phyloP scores from a whole-genome alignment of 1,140 invertebrate genomes.

The Drosophila dunni region DNA sequence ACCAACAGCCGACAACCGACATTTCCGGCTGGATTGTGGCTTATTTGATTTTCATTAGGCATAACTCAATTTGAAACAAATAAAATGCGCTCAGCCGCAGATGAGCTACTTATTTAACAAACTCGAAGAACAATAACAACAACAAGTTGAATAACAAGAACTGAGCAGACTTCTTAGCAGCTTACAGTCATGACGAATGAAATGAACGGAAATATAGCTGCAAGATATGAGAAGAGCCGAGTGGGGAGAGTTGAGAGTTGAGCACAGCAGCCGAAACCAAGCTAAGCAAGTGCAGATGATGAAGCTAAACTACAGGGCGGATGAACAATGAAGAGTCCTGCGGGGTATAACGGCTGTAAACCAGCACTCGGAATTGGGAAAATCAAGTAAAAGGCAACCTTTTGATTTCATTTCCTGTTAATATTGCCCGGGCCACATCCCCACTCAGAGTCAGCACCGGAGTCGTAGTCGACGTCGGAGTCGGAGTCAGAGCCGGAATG shows the following conservation, averaged over 20 bases:
- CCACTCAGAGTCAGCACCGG: not conserved
- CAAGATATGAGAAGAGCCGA: not conserved
- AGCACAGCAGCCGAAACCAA: slow-evolving; percentile 21
- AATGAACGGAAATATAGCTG: slow-evolving; percentile 70
- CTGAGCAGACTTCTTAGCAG: slow-evolving; percentile 34
- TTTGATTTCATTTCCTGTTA: slow-evolving; percentile 83
- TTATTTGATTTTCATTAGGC: slow-evolving; percentile 84
- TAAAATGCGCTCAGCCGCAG: slow-evolving; percentile 80
- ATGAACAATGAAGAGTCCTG: slow-evolving; percentile 59
- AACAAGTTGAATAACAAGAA: not conserved
- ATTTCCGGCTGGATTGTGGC: slow-evolving; percentile 80
- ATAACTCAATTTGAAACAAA: slow-evolving; percentile 83
- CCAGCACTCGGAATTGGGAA: slow-evolving; percentile 65
- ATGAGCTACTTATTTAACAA: slow-evolving; percentile 78
- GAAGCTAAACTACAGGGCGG: slow-evolving; percentile 74
- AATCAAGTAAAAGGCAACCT: slow-evolving; percentile 81
- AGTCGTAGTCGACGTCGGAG: not conserved
- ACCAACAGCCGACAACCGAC: slow-evolving; percentile 37
- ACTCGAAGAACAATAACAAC: slow-evolving; percentile 32
- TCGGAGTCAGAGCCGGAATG: slow-evolving; percentile 29
- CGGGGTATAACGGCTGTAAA: not conserved
- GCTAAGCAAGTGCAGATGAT: slow-evolving; percentile 74
- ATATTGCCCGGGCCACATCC: slow-evolving; percentile 59
- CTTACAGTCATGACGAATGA: slow-evolving; percentile 59
- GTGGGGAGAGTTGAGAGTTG: not conserved